phyloP scores from a whole-genome alignment of 2,888 invertebrate genomes.

The Dermolepida albohirtum region DNA sequence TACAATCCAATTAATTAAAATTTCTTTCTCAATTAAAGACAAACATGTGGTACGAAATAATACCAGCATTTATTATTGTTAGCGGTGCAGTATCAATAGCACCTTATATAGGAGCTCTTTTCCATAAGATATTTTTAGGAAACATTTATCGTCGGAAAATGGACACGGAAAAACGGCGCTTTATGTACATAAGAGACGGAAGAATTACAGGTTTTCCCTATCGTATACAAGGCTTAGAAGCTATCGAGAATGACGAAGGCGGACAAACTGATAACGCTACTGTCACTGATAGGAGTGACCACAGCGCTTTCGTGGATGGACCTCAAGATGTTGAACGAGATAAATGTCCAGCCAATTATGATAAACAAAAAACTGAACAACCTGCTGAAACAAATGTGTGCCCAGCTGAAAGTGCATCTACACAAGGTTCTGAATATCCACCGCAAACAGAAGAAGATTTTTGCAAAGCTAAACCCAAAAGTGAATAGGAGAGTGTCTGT shows the following conservation, averaged over 20 bases:
- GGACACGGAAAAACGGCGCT: constrained; percentile 1
- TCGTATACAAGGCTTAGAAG: constrained; percentile 21
- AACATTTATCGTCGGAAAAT: constrained; percentile 36
- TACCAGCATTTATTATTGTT: constrained; percentile 43
- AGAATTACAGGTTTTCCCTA: constrained; percentile 36
- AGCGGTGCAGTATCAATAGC: constrained; percentile 32
- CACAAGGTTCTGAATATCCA: too few relatives aligned
- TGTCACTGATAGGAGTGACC: not conserved
- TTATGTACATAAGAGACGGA: constrained; percentile 36
- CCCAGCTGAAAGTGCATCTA: too few relatives aligned
- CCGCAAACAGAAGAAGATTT: not conserved
- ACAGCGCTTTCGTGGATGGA: too few relatives aligned
- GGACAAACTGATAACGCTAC: not conserved
- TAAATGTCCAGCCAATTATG: constrained; percentile 24
- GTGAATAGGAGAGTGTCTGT: too few relatives aligned
- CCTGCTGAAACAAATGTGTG: too few relatives aligned
- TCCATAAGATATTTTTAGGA: constrained; percentile 45
- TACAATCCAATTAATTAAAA: too few relatives aligned
- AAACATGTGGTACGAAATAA: constrained; percentile 49
- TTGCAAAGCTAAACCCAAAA: not conserved
- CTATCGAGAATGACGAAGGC: constrained; percentile 10
- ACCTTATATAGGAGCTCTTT: constrained; percentile 18
- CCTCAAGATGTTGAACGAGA: constrained; percentile 28
- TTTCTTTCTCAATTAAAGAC: too few relatives aligned
- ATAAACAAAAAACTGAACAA: not conserved